Conservation (phyloP, 1,140 invertebrate species). For the Cheumatopsyche charites region DNA sequence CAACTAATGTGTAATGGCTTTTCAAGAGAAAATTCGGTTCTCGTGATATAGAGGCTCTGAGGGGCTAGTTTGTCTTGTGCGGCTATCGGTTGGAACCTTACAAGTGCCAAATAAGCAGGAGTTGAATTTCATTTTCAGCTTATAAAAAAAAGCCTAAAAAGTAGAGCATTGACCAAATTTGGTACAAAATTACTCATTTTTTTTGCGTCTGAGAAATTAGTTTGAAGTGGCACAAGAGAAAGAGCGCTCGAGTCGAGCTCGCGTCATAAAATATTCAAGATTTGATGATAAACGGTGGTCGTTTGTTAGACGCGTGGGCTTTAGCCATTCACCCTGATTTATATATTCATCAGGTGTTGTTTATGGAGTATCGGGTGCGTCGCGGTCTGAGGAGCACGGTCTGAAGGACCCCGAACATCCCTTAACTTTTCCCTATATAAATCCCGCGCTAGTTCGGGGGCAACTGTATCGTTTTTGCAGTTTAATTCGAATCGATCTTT, state of each 20-base stretch:
- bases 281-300: conserved; percentile 33
- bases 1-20: conserved; percentile 25
- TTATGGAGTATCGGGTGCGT: conserved; percentile 41
- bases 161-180: neutral
- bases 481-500: conserved; percentile 15
- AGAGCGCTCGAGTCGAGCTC: neutral
- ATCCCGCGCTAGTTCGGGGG: neutral
- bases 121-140: no score
- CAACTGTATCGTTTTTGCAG: neutral
- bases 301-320: conserved; percentile 27
- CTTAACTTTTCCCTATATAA: conserved; percentile 18
- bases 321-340: conserved; percentile 44
- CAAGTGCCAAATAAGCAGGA: no score
- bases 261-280: conserved; percentile 27
- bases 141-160: no score
- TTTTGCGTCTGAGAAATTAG: neutral
- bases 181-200: no score
- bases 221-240: neutral
- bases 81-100: no score
- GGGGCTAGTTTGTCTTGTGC: neutral
- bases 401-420: conserved; percentile 1
- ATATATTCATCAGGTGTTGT: conserved; percentile 47
- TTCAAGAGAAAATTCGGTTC: conserved; percentile 17
- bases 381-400: conserved; percentile 11
- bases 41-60: neutral